Evolutionary conservation across 2,113 vertebrate genomes (phyloP).

Genomic region (Hemichromis elongatus): DNA sequence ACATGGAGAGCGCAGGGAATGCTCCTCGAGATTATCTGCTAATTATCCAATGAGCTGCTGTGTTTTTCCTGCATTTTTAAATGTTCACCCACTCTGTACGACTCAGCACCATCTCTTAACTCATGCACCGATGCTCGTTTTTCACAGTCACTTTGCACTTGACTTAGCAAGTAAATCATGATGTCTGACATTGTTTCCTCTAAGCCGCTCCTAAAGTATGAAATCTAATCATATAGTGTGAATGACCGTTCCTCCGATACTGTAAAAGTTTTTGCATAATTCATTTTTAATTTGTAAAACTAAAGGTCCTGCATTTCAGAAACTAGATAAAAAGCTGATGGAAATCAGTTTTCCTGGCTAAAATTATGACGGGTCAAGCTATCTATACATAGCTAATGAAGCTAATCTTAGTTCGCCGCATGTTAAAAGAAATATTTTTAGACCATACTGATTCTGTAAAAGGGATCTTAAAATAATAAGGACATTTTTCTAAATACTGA

Average conservation of each 20-base stretch:
- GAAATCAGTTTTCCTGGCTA: neutral
- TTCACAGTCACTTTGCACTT: constrained; percentile 10
- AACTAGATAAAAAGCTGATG: neutral
- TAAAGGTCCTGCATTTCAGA: neutral
- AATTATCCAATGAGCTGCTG: neutral
- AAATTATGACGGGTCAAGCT: neutral
- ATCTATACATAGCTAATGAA: neutral
- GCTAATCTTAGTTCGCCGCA: neutral
- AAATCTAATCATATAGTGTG: neutral
- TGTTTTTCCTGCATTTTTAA: neutral
- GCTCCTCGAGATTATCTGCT: constrained; percentile 3
- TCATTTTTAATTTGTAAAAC: neutral
- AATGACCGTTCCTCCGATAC: neutral
- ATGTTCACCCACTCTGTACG: neutral
- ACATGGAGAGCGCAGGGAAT: neutral
- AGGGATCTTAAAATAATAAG: neutral
- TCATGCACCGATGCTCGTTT: constrained; percentile 13
- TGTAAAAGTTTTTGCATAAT: neutral
- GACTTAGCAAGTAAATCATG: constrained; percentile 13
- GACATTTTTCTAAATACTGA: neutral
- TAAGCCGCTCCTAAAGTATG: neutral
- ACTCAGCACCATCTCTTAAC: constrained; percentile 31
- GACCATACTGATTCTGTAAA: neutral
- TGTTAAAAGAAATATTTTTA: neutral
- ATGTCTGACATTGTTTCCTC: constrained; percentile 40